Evolutionary conservation across 2,113 vertebrate genomes (phyloP), one percentile per base, ranked within the genome.

Genomic region (Calyptommatus sinebrachiatus): DNA sequence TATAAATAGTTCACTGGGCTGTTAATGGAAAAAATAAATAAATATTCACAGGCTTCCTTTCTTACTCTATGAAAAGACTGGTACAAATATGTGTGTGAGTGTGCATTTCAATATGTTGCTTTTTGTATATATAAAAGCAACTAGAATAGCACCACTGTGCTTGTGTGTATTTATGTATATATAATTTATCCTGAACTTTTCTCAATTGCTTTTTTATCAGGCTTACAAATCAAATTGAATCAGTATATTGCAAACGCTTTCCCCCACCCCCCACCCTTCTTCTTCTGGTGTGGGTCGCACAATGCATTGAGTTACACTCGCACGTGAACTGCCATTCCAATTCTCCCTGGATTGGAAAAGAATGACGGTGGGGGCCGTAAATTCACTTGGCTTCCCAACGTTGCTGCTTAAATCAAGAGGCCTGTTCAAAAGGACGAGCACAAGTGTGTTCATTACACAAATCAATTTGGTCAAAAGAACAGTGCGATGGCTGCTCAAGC

Each of bases 221-320:
- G 92, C 95, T 96, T 96, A 94, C 94, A 95, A 95, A 96, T 96
- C 95, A 95, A 95, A 96, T 95, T 93, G 95, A 95, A 93, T 91
- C 94, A 93, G 93, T 95, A 95, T 95, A 95, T 96, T 95, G 94
- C 93, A 91, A 92, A 81, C 94, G 90, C 89, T 95, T 94, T 95
- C 24, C 7, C 18, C 26, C n/a, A n/a, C n/a, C n/a, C n/a, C n/a
- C n/a, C n/a, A n/a, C n/a, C 6, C 45, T 22, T 2, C 12, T 12
- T 1, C 46, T 8, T 41, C 35, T 91, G 84, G 88, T 10, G 84
- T 90, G 91, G 93, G 93, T 93, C 93, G 92, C 91, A 93, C 93
- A 93, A 94, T 93, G 93, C 93, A 95, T 93, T 94, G 92, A 95
- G 94, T 95, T 95, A 94, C 86, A 85, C 90, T 89, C 89, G 89